Evolutionary conservation across 2,113 vertebrate species (phyloP).

Genomic region (Picathartes gymnocephalus): DNA sequence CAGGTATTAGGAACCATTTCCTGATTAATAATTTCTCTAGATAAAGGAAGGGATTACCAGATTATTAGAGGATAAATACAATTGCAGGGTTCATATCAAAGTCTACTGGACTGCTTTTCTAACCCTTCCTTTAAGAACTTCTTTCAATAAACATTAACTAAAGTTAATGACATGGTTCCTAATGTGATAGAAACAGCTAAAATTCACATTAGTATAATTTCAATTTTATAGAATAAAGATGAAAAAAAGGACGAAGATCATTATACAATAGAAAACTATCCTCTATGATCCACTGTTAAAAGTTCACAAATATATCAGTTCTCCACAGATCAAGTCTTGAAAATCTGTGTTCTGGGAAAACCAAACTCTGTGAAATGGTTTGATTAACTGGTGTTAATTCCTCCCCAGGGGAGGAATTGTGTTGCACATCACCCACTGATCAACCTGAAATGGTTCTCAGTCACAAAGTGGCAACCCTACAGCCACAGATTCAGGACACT

Average conservation of each 20-base stretch:
- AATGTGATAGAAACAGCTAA: neutral
- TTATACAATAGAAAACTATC: neutral
- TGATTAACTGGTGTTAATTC: neutral
- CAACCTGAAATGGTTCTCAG: neutral
- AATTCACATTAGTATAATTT: neutral
- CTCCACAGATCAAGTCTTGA: neutral
- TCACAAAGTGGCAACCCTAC: neutral
- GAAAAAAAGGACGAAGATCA: neutral
- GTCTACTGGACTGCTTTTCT: neutral
- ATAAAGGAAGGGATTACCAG: neutral
- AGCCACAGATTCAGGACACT: neutral
- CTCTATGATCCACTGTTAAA: neutral
- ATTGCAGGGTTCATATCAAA: neutral
- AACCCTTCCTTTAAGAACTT: neutral
- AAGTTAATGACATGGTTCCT: neutral
- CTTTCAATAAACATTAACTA: neutral
- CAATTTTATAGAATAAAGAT: neutral
- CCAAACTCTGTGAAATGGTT: neutral
- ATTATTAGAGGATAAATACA: neutral
- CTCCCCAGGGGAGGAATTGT: neutral
- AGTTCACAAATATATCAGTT: neutral
- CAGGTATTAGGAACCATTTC: neutral
- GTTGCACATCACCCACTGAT: rapidly evolving
- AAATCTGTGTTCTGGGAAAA: neutral
- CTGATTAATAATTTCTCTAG: neutral